Evolutionary conservation across 2,888 invertebrate species (phyloP).

Genomic region (Protonemura montana): DNA sequence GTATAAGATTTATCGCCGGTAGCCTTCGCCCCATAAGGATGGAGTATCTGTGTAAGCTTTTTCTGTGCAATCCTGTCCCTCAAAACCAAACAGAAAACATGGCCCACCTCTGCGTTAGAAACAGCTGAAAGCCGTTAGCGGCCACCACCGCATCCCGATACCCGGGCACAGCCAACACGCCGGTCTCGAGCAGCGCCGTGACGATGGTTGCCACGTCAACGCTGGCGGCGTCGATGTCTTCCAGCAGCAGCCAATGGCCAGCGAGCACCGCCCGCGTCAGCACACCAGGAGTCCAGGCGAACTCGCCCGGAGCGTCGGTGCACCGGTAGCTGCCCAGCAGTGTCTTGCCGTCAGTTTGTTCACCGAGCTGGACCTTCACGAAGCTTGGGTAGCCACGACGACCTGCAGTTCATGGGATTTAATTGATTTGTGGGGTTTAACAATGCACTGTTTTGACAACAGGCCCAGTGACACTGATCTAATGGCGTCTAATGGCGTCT

Average conservation of each 20-base stretch:
- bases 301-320: constrained; percentile 96
- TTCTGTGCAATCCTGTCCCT: no score
- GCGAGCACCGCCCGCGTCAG: constrained; percentile 86
- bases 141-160: constrained; percentile 83
- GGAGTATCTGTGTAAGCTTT: no score
- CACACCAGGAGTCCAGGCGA: constrained; percentile 95
- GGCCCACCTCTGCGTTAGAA: constrained; percentile 78
- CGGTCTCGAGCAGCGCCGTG: constrained; percentile 83
- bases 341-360: constrained; percentile 96
- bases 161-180: constrained; percentile 84
- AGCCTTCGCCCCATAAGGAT: no score
- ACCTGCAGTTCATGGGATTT: no score
- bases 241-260: constrained; percentile 91
- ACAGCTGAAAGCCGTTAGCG: constrained; percentile 88
- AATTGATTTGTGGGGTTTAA: no score
- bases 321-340: constrained; percentile 92
- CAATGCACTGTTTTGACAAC: no score
- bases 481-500: no score
- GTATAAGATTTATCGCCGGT: no score
- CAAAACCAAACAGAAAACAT: no score
- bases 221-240: constrained; percentile 94
- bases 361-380: constrained; percentile 91
- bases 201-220: constrained; percentile 91
- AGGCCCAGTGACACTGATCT: no score
- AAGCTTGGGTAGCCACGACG: constrained; percentile 60